Evolutionary conservation across 2,888 invertebrate genomes (phyloP), one percentile per base, ranked within the genome.

Genomic region (Conchocele bisecta): DNA sequence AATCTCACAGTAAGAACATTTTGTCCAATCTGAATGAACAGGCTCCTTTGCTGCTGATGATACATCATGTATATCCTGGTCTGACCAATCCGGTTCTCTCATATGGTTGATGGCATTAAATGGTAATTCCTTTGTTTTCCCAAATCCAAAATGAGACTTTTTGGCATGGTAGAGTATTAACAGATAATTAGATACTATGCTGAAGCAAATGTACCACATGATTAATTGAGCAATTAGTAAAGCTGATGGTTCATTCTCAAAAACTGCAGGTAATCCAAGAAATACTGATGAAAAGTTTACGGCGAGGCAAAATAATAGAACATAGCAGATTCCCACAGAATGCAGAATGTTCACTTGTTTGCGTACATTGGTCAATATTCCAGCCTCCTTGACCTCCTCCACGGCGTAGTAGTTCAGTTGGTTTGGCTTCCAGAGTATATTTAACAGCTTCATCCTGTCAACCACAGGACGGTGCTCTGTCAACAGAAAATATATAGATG

Each of bases 1-100:
- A 3, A 78, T 68, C 24, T 83, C 72, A 74, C 89, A 89, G 15
- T 72, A 69, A 13, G 60, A 60, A 61, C 89, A 89, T 48, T 70
- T 70, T 17, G 33, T 67, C 83, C 83, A 84, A 56, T 77, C 75
- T n/a, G 54, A 48, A 37, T 46, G 31, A 1, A 9, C 41, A 9
- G 13, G 22, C 4, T 15, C 17, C 15, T 35, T 42, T 29, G 44
- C 37, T 48, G 44, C 60, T 6, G 54, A 24, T 48, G 48, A 24
- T 7, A 2, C 17, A n/a, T n/a, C n/a, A 46, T 42, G 37, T n/a
- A 28, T 15, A 42, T 63, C 42, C n/a, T 71, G 24, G 22, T 31
- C 17, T 20, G 59, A 46, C 59, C 50, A 56, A 60, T 71, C 53
- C 51, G 41, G 33, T 37, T 51, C 54, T 41, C 15, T 46, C 51